Evolutionary conservation across 2,797 vertebrate species (phyloP).

Genomic region (Cetoscarus ocellatus): DNA sequence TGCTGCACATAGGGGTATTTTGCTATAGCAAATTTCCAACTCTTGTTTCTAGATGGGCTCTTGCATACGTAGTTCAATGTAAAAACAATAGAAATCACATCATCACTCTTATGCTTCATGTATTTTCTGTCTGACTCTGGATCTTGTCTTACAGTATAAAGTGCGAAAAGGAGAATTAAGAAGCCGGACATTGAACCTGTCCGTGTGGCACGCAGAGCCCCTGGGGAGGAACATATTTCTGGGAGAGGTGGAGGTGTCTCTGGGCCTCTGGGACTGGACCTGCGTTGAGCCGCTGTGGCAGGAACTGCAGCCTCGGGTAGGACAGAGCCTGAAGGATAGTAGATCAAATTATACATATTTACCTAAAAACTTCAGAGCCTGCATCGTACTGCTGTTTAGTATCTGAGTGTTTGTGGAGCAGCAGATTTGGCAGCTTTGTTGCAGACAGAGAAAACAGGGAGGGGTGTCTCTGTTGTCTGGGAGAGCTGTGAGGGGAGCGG

Average conservation of each 20-base stretch:
- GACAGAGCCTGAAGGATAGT: slow-evolving; percentile 20
- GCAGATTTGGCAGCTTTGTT: slow-evolving; percentile 44
- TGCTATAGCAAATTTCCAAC: too few relatives aligned
- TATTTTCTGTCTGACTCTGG: slow-evolving; percentile 1
- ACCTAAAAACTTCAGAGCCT: not conserved
- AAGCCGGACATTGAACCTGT: slow-evolving; percentile 91
- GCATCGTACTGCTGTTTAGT: slow-evolving; percentile 28
- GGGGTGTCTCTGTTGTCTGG: slow-evolving; percentile 55
- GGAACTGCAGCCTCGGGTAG: slow-evolving; percentile 91
- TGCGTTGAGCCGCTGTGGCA: slow-evolving; percentile 87
- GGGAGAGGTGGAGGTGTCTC: slow-evolving; percentile 91
- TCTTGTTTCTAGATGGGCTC: too few relatives aligned
- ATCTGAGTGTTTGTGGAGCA: slow-evolving; percentile 31
- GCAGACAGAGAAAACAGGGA: slow-evolving; percentile 35
- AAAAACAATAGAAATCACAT: too few relatives aligned
- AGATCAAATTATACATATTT: slow-evolving; percentile 8
- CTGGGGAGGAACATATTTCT: slow-evolving; percentile 93
- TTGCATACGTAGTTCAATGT: too few relatives aligned
- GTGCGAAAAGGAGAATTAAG: slow-evolving; percentile 87
- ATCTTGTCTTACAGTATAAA: slow-evolving; percentile 86
- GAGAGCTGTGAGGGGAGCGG: slow-evolving; percentile 61
- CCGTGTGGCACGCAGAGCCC: slow-evolving; percentile 94
- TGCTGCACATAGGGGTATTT: too few relatives aligned
- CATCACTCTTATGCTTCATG: not conserved
- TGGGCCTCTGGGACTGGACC: slow-evolving; percentile 92